Base-by-base conservation (phyloP, 2,888 invertebrate genomes). In the Drosophila crucigera region DNA sequence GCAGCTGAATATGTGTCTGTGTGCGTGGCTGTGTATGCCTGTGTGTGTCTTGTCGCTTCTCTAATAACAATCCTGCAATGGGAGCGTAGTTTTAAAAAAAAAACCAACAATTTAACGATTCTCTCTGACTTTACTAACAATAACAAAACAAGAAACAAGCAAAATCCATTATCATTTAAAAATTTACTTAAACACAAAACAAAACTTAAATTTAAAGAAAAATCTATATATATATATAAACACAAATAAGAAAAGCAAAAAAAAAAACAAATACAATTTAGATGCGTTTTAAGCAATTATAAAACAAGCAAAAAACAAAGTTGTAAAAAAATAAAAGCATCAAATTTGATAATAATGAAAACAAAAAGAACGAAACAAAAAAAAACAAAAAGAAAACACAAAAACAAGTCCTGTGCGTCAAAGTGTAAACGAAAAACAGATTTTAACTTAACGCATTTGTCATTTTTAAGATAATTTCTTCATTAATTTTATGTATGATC, bases 111-210 rank as follows among this genome's bases (percentile, higher is more conserved):
- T 71, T 70, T 71, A 79, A 72, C 81, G 77, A 84, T 84, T 78
- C 74, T 85, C 77, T 86, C 72, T 89, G 76, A 87, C 84, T 82
- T 65, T 81, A 84, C 76, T 77, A 84, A 84, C 76, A 76, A 68
- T 62, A 67, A 59, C 53, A 77, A 71, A 67, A 75, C 52, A 62
- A 63, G 65, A 55, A 76, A 67, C 65, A 68, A 74, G 60, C 58
- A 59, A 76, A 87, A 89, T 89, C 89, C 77, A 86, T 84, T 89
- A 86, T 86, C 89, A 89, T 86, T 85, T 84, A 84, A 86, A 84
- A 83, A 78, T 61, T 80, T 86, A 87, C 86, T 84, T 89, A 87
- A 81, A 79, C 62, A 76, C 47, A 68, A 75, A 76, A 78, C 58
- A 82, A 81, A 86, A 77, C 78, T 78, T 84, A 87, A 89, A 80